A percentile compares a stretch with the other conserved stretches of the same genome.
These are phyloP conservation scores for Phanerotoma sp. DNA, from an alignment of 2,888 invertebrate species.

Conservation along the genomic window DNA sequence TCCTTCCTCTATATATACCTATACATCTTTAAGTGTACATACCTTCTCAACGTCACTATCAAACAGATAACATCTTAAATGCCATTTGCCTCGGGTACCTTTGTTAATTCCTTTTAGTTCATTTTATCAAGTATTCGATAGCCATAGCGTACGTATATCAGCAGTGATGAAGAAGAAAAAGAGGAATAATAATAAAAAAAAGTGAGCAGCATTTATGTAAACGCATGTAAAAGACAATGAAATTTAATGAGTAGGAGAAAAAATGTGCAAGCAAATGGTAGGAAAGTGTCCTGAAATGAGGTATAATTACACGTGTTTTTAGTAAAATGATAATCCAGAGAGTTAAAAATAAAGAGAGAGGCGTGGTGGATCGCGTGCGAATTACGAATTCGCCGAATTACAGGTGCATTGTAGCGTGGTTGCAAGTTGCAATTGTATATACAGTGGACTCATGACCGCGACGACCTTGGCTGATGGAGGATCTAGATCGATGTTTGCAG, in stretches of 20 bases:
- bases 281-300: constrained; percentile 7
- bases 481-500: constrained; percentile 31
- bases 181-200: too few species aligned
- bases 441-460: constrained; percentile 24
- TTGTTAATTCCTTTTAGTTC: constrained; percentile 46
- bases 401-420: constrained; percentile 30
- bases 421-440: too few species aligned
- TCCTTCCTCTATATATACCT: background rate
- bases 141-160: too few species aligned
- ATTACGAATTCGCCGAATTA: constrained; percentile 28
- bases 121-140: constrained; percentile 47
- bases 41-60: constrained; percentile 27
- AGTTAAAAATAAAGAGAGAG: constrained; percentile 11
- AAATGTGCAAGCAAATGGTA: background rate
- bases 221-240: constrained; percentile 8
- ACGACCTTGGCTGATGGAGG: constrained; percentile 28
- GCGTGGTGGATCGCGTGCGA: constrained; percentile 11
- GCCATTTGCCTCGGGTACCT: constrained; percentile 42
- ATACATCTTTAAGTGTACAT: constrained; percentile 22
- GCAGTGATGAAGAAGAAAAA: too few species aligned
- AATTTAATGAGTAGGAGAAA: background rate
- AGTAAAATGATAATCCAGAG: constrained; percentile 23
- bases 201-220: too few species aligned
- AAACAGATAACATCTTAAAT: constrained; percentile 44
- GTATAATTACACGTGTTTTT: background rate